Evolutionary conservation across 1,140 invertebrate species (phyloP), one percentile per base, ranked within the genome.

Genomic region (Camponotus pennsylvanicus): DNA sequence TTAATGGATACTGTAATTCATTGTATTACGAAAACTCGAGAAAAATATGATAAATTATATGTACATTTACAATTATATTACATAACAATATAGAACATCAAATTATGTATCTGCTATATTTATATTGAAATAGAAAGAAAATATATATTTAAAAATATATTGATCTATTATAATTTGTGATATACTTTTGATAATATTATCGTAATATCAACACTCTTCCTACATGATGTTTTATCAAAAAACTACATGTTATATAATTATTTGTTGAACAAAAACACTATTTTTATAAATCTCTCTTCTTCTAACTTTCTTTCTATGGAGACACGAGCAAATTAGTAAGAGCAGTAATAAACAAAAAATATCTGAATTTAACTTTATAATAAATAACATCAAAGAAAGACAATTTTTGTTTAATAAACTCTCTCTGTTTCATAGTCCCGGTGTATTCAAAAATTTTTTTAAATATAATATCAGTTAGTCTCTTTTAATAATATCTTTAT

Each of bases 291-390:
- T 37, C 0, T 8, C 1, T 6, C 37, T 70, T 27, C 9, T 1
- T n/a, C 3, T 42, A 1, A 0, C 7, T 0, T 34, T 55, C 59
- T 27, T 49, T 0, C 6, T 55, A 37, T 15, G 8, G 11, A 66
- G 7, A 42, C 1, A 67, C 45, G 13, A 70, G 13, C 9, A 40
- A 80, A 80, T 80, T 80, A 55, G 15, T 45, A 8, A n/a, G 49
- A 9, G 21, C 37, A 8, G 6, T 71, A 82, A 59, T 57, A 18
- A 71, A 15, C 52, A 71, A 82, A 82, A 42, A 82, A 42, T 71
- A 71, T 42, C 37, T 42, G 9, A 71, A 82, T 71, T 71, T 59
- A 59, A 37, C 21, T 42, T 80, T 32, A 34, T 45, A 45, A 11
- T 59, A 57, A 15, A 45, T 37, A 80, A 57, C 15, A 8, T 42